A percentile compares a stretch with the other conserved stretches of the same genome.
These are phyloP conservation scores for Pandemis cinnamomeana DNA, from an alignment of 2,888 invertebrate genomes.

Conservation along the genomic window DNA sequence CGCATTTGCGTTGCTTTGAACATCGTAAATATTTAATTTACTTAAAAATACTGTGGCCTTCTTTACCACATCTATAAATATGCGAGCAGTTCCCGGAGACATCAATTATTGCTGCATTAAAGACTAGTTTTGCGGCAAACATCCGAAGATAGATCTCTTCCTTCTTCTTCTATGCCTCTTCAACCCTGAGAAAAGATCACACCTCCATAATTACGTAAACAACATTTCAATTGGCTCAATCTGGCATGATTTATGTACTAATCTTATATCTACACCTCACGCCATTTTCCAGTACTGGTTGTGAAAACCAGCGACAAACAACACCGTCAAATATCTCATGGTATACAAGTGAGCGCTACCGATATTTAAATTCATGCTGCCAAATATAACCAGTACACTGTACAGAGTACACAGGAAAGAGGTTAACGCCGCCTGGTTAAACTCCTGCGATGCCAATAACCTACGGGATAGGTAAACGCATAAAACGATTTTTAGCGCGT, in stretches of 20 bases:
- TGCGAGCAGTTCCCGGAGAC: too few species aligned
- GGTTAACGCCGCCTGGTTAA: slow-evolving; percentile 45
- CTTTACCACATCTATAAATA: too few species aligned
- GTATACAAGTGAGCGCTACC: neutral
- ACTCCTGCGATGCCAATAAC: slow-evolving; percentile 51
- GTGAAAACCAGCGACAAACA: neutral
- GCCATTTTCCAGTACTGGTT: neutral
- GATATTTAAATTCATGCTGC: slow-evolving; percentile 28
- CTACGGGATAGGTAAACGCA: slow-evolving; percentile 47
- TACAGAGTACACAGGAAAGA: slow-evolving; percentile 18
- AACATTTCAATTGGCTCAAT: neutral
- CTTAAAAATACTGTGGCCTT: too few species aligned
- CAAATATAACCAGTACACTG: slow-evolving; percentile 32
- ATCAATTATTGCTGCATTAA: too few species aligned
- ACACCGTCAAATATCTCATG: neutral
- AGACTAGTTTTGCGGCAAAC: too few species aligned
- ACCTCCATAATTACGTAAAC: too few species aligned
- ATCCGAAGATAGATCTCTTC: too few species aligned
- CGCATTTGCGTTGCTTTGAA: neutral
- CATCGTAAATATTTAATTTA: neutral
- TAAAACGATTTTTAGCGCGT: slow-evolving; percentile 54
- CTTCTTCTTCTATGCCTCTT: too few species aligned
- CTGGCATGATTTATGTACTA: neutral
- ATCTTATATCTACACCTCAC: neutral
- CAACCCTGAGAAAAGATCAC: too few species aligned